These are phyloP conservation scores for Quadroppia sp. DNA, from an alignment of 2,888 invertebrate species.

Conservation along the genomic window DNA sequence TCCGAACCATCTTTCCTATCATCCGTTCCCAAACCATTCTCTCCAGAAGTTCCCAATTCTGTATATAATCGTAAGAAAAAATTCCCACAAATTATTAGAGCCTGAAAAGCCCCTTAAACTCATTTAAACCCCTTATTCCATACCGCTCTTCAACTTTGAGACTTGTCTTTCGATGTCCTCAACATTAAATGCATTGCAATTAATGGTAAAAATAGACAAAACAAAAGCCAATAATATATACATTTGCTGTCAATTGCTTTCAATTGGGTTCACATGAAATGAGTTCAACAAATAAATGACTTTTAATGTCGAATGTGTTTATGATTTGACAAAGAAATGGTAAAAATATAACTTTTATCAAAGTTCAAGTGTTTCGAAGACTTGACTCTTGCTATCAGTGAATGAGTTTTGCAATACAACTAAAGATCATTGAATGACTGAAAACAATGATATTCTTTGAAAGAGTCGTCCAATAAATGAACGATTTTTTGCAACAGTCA, in stretches of 20 bases:
- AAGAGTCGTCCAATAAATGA: neutral
- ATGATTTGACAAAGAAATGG: neutral
- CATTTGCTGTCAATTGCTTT: neutral
- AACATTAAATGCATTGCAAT: conserved; percentile 1
- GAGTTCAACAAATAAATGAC: too few species aligned
- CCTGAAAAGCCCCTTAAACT: neutral
- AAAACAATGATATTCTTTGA: neutral
- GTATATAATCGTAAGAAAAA: neutral
- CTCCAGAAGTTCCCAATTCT: neutral
- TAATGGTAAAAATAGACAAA: neutral
- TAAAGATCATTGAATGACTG: neutral
- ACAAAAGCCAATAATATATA: neutral
- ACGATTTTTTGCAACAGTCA: neutral
- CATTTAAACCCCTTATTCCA: neutral
- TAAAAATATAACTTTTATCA: too few species aligned
- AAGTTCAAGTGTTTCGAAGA: conserved; percentile 17
- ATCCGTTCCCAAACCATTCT: neutral
- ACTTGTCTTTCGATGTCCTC: neutral
- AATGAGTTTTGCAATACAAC: neutral
- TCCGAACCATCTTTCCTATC: neutral
- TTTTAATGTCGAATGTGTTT: neutral
- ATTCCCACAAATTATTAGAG: neutral
- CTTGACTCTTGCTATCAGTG: conserved; percentile 1
- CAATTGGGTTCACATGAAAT: neutral
- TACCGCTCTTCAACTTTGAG: neutral